Evolutionary conservation across 1,140 invertebrate genomes (phyloP), one percentile per base, ranked within the genome.

Genomic region (Lordiphosa mommai): DNA sequence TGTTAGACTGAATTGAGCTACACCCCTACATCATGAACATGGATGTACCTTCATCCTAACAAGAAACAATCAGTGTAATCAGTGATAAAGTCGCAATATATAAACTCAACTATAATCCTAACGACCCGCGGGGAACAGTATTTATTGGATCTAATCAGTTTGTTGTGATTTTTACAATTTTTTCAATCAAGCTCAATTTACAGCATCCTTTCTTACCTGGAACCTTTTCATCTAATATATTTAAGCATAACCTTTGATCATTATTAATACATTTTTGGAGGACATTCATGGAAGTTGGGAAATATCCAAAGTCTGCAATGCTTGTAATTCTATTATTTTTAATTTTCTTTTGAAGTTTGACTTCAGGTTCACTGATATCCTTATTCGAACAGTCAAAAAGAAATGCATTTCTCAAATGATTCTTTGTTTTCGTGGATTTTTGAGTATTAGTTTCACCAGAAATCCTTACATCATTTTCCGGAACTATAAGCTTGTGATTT

Each of bases 181-280:
- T n/a, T n/a, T n/a, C n/a, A n/a, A n/a, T n/a, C n/a, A n/a, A n/a
- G n/a, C n/a, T n/a, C n/a, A n/a, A n/a, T n/a, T n/a, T n/a, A n/a
- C n/a, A n/a, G n/a, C n/a, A 38, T 38, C 17, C 6, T 4, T n/a
- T 10, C 20, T 43, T 23, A 72, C 73, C 73, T 38, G 73, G 68
- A 1, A 50, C 38, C 41, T 49, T 61, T 27, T 68, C 38, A 1
- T 64, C 51, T 4, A 66, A 37, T 17, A 77, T 29, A 37, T 79
- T 72, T 2, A 79, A 17, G n/a, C 59, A 64, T 9, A 79, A 34
- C 2, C 27, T 2, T 7, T 64, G 44, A 9, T 59, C 46, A 12
- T 53, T 64, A 16, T 63, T 55, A 1, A 53, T 55, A 16, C 55
- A 64, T n/a, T 50, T 60, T 5, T 53, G 30, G 4, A 79, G 4